Evolutionary conservation across 92 coral and sea anemone species (phyloP), one percentile per base, ranked within the genome.

Genomic region (Montipora capitata): DNA sequence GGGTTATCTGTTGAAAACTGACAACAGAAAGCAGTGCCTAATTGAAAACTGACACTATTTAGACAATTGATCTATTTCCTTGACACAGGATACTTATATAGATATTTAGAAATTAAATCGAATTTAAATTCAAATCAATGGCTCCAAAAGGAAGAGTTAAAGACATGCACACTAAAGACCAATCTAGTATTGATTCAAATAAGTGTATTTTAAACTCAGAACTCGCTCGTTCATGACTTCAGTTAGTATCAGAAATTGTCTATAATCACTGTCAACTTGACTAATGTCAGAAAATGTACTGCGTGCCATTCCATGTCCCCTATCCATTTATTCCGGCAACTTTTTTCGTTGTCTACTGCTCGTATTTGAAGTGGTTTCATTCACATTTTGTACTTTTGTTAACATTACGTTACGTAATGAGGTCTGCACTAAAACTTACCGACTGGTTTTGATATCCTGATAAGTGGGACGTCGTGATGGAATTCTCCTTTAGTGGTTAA

Each of bases 161-260:
- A 66, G 11, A 44, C 73, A 13, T 2, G n/a, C n/a, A 68, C 4
- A 44, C 73, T 3, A 10, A 0, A 68, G 73, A 0, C 39, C 15
- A 68, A n/a, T n/a, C n/a, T n/a, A n/a, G n/a, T n/a, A n/a, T 68
- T 68, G 73, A 9, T 9, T 68, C 73, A 35, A 68, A 35, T 68
- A 68, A 9, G 3, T 68, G 73, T 9, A 40, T 68, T 68, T 68
- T 68, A 68, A 68, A 68, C 73, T 68, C 73, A 68, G 11, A 68
- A 5, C 73, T 68, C 39, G 49, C 49, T 68, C 3, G 49, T 27
- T 68, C 20, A 8, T 8, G 73, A 39, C 73, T 68, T 68, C 44
- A 68, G 35, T 68, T 27, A 35, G 16, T 68, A 35, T 68, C 73
- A 7, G 4, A 68, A 68, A 39, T 27, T 18, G 72, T 68, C 2